Evolutionary conservation across 2,797 vertebrate genomes (phyloP).

Genomic region (Calcarius lapponicus): DNA sequence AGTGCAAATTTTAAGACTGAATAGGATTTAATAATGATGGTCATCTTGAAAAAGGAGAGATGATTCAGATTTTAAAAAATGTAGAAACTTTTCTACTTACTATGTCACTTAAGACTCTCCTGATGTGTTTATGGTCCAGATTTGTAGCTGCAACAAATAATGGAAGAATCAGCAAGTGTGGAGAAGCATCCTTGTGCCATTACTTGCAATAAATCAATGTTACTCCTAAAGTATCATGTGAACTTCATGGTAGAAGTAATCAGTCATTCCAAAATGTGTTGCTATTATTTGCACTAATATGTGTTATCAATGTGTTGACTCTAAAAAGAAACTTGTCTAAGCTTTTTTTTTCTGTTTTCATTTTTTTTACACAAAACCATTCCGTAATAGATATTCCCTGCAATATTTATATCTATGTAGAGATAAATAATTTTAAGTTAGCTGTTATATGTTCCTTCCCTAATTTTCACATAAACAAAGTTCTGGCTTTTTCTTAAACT

Average conservation of each 20-base stretch:
- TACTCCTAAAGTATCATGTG: background rate
- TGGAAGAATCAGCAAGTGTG: conserved; percentile 15
- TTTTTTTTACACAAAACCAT: conserved; percentile 22
- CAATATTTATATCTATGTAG: conserved; percentile 3
- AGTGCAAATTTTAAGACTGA: background rate
- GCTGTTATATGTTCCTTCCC: background rate
- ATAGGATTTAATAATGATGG: background rate
- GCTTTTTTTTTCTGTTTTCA: background rate
- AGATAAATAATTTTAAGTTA: conserved; percentile 10
- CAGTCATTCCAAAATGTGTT: conserved; percentile 46
- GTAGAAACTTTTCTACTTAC: background rate
- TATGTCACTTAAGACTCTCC: background rate
- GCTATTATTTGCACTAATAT: conserved; percentile 48
- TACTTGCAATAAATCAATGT: conserved; percentile 38
- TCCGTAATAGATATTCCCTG: background rate
- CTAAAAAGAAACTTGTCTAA: conserved; percentile 3
- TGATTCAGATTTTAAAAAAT: background rate
- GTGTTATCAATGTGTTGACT: conserved; percentile 35
- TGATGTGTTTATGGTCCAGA: background rate
- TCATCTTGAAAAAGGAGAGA: background rate
- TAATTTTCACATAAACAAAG: background rate
- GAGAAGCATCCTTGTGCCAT: conserved; percentile 30
- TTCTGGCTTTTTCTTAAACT: conserved; percentile 30
- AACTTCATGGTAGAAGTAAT: conserved; percentile 27
- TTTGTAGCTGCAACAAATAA: background rate